A percentile compares a stretch with the other conserved stretches of the same genome.
Conservation (phyloP, 1,140 invertebrate species). For the Aphis craccivora region DNA sequence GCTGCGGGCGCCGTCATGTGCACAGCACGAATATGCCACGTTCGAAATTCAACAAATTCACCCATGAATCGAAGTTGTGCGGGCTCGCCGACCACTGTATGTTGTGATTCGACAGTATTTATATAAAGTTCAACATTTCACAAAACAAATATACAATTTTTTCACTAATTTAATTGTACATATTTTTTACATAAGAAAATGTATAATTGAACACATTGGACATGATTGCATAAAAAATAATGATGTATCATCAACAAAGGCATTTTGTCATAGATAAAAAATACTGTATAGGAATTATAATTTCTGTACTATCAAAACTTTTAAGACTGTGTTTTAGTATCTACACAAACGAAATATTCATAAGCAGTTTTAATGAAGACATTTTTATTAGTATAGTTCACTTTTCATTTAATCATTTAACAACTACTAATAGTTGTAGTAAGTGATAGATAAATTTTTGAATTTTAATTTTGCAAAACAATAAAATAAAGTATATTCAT, state of each 20-base stretch:
- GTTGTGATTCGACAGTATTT: not conserved
- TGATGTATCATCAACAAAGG: not conserved
- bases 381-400: not conserved
- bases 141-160: not conserved
- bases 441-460: too few relatives aligned
- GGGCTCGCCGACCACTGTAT: not conserved
- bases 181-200: not conserved
- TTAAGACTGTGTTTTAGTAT: not conserved
- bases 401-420: not conserved
- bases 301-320: not conserved
- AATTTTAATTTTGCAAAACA: too few relatives aligned
- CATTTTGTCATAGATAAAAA: not conserved
- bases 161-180: not conserved
- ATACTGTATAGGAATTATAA: not conserved
- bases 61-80: not conserved
- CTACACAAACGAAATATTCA: not conserved
- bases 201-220: not conserved
- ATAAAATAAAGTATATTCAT: too few relatives aligned
- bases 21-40: not conserved
- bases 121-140: not conserved
- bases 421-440: not conserved
- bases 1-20: conserved; percentile 8
- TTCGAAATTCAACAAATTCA: conserved; percentile 23
- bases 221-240: not conserved
- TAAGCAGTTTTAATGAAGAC: not conserved